phyloP scores from a whole-genome alignment of 2,113 vertebrate species.

The Apistogramma diplotaenia region DNA sequence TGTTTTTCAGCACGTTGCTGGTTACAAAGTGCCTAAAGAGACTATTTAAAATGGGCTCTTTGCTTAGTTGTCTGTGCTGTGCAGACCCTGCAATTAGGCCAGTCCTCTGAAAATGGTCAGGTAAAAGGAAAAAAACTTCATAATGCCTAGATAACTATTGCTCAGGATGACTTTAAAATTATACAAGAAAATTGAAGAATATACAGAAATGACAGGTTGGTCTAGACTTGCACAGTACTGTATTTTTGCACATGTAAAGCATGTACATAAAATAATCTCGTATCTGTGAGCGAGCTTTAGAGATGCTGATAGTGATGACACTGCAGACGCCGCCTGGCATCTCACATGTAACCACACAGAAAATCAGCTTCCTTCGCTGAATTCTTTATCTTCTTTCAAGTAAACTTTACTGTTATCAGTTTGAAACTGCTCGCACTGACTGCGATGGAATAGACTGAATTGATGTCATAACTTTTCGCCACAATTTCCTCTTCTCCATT shows the following conservation, averaged over 20 bases:
- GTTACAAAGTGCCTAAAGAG: not conserved
- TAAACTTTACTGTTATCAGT: not conserved
- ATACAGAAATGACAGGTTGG: too few species aligned
- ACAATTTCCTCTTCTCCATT: conserved; percentile 24
- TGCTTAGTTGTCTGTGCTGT: not conserved
- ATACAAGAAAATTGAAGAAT: too few species aligned
- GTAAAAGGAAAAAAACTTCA: too few species aligned
- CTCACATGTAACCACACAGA: not conserved
- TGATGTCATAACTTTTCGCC: conserved; percentile 18
- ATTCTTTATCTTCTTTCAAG: not conserved
- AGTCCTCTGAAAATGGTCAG: too few species aligned
- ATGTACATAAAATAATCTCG: not conserved
- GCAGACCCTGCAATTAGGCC: not conserved
- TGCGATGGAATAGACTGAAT: not conserved
- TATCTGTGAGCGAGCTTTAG: not conserved
- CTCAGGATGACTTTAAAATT: too few species aligned
- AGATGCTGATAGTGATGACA: not conserved
- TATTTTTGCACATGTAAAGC: not conserved
- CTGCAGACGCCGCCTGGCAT: not conserved
- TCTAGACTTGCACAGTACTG: not conserved
- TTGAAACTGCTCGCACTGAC: not conserved
- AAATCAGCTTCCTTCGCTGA: not conserved
- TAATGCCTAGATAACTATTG: too few species aligned
- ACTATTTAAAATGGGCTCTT: not conserved
- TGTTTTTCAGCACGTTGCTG: not conserved